Percentiles rank a stretch among this genome's conserved stretches.
These are phyloP conservation scores for Archegozetes longisetosus DNA, from an alignment of 1,140 invertebrate genomes.

Conservation along the genomic window DNA sequence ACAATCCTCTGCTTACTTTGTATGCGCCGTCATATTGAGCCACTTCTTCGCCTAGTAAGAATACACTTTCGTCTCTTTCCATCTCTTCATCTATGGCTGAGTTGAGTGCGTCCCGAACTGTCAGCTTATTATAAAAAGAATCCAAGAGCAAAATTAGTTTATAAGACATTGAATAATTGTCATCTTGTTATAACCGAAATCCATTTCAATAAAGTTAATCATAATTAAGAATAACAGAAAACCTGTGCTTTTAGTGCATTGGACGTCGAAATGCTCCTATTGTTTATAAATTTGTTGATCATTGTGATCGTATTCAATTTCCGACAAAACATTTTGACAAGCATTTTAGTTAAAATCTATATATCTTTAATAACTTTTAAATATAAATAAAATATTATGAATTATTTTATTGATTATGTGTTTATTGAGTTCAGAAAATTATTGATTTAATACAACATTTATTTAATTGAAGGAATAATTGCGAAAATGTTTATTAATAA, in stretches of 20 bases:
- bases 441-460: no score
- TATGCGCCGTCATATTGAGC: slow-evolving; percentile 98
- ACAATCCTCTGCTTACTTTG: slow-evolving; percentile 79
- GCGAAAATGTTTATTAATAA: no score
- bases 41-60: slow-evolving; percentile 92
- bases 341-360: no score
- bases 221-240: not conserved
- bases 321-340: not conserved
- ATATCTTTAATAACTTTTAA: no score
- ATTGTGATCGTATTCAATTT: not conserved
- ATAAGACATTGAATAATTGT: not conserved
- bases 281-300: not conserved
- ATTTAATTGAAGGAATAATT: no score
- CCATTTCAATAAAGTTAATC: no score
- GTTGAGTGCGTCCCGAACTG: slow-evolving; percentile 92
- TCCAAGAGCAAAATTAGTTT: not conserved
- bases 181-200: not conserved
- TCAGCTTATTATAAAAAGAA: slow-evolving; percentile 43
- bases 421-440: no score
- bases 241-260: not conserved
- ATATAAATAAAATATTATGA: no score
- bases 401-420: no score
- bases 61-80: slow-evolving; percentile 80
- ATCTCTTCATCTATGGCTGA: slow-evolving; percentile 93
- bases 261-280: not conserved